Conservation (phyloP, 2,113 vertebrate species). For the Zosterops lateralis region DNA sequence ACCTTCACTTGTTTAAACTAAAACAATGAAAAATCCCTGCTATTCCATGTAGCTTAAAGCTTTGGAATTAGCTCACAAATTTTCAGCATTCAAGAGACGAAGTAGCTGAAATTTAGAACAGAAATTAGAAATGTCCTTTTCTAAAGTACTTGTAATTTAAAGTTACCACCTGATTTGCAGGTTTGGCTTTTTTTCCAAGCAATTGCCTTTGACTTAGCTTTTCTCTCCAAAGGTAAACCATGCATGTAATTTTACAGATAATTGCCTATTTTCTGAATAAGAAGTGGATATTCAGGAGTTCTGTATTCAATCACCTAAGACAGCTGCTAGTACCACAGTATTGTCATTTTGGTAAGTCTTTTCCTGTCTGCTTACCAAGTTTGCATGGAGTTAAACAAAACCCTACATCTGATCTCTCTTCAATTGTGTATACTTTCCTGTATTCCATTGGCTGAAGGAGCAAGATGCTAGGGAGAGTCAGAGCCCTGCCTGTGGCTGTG, state of each 20-base stretch:
- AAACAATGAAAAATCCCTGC: background rate
- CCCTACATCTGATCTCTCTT: background rate
- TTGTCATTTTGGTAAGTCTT: background rate
- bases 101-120: background rate
- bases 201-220: background rate
- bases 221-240: background rate
- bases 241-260: background rate
- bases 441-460: accelerated
- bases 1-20: background rate
- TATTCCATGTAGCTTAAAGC: background rate
- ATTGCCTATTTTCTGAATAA: background rate
- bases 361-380: background rate
- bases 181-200: background rate
- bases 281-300: background rate
- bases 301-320: background rate
- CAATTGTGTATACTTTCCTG: background rate
- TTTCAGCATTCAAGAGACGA: background rate
- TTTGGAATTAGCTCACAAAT: background rate
- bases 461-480: background rate
- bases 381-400: background rate
- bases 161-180: background rate
- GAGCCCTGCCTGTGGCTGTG: background rate
- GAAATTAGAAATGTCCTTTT: background rate
- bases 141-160: background rate
- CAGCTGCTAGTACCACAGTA: accelerated